Percentiles rank a stretch among this genome's conserved stretches.
Conservation (phyloP, 2,797 vertebrate species). For the Anguilla megastoma region DNA sequence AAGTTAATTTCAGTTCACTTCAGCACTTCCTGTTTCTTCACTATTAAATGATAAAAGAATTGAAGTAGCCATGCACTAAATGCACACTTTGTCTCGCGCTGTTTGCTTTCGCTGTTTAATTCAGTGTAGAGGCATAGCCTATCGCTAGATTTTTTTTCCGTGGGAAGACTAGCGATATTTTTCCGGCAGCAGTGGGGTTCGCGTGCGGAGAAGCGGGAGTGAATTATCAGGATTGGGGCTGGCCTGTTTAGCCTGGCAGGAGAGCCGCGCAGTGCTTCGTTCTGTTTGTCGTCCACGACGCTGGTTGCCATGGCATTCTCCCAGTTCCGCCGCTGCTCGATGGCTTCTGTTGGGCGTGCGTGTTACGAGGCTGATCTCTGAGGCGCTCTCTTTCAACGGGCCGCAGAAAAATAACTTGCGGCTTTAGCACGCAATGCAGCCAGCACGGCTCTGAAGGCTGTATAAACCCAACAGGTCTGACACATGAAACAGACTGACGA, state of each 20-base stretch:
- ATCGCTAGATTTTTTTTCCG: not conserved
- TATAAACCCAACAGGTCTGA: not conserved
- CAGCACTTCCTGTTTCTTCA: not conserved
- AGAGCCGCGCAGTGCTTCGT: too few relatives aligned
- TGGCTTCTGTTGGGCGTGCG: not conserved
- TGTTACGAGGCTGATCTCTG: not conserved
- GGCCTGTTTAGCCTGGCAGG: constrained; percentile 19
- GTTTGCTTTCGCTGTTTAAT: not conserved
- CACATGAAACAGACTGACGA: not conserved
- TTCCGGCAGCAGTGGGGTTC: not conserved
- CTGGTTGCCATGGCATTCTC: not conserved
- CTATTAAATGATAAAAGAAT: not conserved
- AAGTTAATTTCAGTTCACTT: not conserved
- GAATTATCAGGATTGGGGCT: constrained; percentile 10
- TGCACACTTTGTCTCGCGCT: not conserved
- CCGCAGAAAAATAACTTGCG: not conserved
- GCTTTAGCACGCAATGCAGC: not conserved
- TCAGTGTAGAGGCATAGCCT: not conserved
- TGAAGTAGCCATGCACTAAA: not conserved
- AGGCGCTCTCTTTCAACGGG: not conserved
- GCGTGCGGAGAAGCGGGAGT: not conserved
- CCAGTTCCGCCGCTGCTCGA: not conserved
- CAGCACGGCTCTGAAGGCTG: not conserved
- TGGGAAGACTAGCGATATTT: not conserved
- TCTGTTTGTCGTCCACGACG: not conserved